Evolutionary conservation across 2,113 vertebrate species (phyloP).

Genomic region (Hippocampus barbouri): DNA sequence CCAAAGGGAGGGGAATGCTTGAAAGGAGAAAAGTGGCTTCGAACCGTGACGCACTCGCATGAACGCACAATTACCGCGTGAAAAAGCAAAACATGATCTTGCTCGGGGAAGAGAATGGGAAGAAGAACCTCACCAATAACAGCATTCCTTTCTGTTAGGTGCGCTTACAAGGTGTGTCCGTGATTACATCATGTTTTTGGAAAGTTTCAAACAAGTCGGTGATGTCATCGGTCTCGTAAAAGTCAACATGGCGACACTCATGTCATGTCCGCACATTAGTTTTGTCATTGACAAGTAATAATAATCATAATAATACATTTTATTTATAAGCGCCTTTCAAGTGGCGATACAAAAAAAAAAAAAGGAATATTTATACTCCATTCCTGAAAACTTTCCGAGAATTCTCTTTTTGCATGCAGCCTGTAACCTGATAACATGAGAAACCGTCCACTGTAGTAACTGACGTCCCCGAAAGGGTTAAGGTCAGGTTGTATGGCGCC

Average conservation of each 20-base stretch:
- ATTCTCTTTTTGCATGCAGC: neutral
- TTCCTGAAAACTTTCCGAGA: neutral
- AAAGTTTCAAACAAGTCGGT: neutral
- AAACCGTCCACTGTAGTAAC: no score
- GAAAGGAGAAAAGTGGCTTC: neutral
- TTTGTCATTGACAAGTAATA: neutral
- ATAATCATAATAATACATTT: neutral
- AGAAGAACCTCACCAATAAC: slow-evolving; percentile 17
- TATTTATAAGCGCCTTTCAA: no score
- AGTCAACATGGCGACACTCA: neutral
- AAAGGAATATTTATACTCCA: neutral
- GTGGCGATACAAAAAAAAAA: neutral
- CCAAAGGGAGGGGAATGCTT: slow-evolving; percentile 4
- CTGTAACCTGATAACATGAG: no score
- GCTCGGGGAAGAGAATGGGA: slow-evolving; percentile 21
- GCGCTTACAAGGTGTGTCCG: neutral
- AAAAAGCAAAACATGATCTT: slow-evolving; percentile 15
- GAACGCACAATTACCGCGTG: neutral
- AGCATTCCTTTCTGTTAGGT: neutral
- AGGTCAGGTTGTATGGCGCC: neutral
- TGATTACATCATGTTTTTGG: slow-evolving; percentile 23
- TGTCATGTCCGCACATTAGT: neutral
- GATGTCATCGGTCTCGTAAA: slow-evolving; percentile 27
- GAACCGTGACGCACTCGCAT: neutral
- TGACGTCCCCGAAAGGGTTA: no score